These are phyloP conservation scores for Strix aluco DNA, from an alignment of 2,113 vertebrate species.

Conservation along the genomic window DNA sequence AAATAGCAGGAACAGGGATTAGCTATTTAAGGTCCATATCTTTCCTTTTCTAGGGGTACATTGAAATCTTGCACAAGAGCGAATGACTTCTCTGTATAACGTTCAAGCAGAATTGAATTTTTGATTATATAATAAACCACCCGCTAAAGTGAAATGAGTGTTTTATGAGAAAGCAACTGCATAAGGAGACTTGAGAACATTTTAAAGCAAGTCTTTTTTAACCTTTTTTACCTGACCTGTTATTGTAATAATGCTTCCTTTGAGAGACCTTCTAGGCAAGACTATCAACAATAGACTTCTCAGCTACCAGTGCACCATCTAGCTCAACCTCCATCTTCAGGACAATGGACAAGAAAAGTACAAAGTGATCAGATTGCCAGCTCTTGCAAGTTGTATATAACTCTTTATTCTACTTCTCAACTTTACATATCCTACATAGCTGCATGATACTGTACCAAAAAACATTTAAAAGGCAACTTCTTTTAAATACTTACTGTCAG, in stretches of 20 bases:
- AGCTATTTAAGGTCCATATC: background rate
- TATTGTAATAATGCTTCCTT: background rate
- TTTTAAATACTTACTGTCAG: background rate
- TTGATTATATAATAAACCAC: background rate
- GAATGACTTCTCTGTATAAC: background rate
- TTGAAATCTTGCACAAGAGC: background rate
- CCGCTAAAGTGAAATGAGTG: background rate
- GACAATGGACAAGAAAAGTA: background rate
- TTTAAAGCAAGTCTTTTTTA: background rate
- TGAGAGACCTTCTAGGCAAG: background rate
- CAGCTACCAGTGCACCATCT: too few species aligned
- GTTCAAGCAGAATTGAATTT: background rate
- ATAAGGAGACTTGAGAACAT: background rate
- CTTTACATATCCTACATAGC: background rate
- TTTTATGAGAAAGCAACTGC: background rate
- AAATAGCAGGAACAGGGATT: slow-evolving; percentile 10
- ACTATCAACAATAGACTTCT: background rate
- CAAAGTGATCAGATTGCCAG: background rate
- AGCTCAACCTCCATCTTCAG: background rate
- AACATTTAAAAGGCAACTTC: background rate
- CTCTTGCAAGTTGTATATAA: background rate
- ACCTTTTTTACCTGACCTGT: background rate
- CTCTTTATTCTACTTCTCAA: background rate
- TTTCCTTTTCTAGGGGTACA: background rate
- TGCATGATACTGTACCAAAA: background rate